Percentiles rank a stretch among this genome's conserved stretches.
Evolutionary conservation across 37 sponge, comb jelly and placozoan species (phyloP).

Genomic region (Beroe forskalii): DNA sequence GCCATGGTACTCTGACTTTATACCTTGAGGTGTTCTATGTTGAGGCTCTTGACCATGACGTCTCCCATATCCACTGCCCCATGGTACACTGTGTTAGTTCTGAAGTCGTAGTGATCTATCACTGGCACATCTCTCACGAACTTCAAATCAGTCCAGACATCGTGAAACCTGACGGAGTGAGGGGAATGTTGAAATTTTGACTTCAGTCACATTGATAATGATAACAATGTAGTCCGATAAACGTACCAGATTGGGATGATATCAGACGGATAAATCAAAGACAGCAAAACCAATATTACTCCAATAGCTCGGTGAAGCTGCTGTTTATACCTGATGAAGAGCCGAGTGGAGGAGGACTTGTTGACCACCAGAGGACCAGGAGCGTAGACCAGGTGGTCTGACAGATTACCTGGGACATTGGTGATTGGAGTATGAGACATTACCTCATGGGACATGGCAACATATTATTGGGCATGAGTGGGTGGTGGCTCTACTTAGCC

Average conservation of each 20-base stretch:
- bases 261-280: too few species aligned
- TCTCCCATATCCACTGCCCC: constrained; percentile 49
- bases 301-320: too few species aligned
- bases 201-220: too few species aligned
- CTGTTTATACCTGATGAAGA: constrained; percentile 53
- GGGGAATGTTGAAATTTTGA: too few species aligned
- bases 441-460: too few species aligned
- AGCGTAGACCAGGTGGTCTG: constrained; percentile 33
- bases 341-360: constrained; percentile 41
- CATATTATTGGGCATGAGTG: too few species aligned
- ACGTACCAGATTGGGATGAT: too few species aligned
- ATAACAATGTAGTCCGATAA: too few species aligned
- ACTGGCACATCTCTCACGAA: constrained; percentile 38
- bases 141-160: constrained; percentile 61
- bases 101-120: constrained; percentile 61
- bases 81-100: constrained; percentile 40
- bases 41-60: constrained; percentile 5
- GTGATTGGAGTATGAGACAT: too few species aligned
- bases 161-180: constrained; percentile 33
- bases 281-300: too few species aligned
- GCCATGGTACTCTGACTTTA: not conserved
- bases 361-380: not conserved
- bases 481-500: too few species aligned
- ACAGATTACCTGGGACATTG: constrained; percentile 31
- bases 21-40: constrained; percentile 28